Evolutionary conservation across 2,888 invertebrate genomes (phyloP), one percentile per base, ranked within the genome.

Genomic region (Eumerus sabulonum): DNA sequence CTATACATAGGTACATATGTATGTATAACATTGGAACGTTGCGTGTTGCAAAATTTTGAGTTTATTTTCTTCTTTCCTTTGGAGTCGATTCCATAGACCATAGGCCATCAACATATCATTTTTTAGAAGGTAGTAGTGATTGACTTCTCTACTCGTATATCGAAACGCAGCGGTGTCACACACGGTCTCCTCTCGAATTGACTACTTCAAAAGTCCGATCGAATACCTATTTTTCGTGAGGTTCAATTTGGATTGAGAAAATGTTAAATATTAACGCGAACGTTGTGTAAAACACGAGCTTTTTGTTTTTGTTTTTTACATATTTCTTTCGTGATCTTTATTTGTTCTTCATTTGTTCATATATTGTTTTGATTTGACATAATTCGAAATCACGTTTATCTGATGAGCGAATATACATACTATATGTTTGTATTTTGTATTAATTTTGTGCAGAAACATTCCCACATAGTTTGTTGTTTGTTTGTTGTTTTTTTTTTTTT

Each of bases 391-490:
- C 79, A 79, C 68, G 53, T 62, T 70, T 54, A 63, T 77, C 62
- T 60, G 63, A 50, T 68, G 68, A 79, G 44, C 74, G 74, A 74
- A 64, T 64, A 64, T 67, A 54, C 56, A 13, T 48, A 36, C 62
- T 67, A 72, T 51, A 59, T 56, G 18, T 77, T 62, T 79, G 64
- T 68, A 70, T 64, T 51, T 64, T 56, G 17, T 77, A 67, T 79
- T 68, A 73, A 73, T 63, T 79, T 79, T 79, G 74, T 79, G 68
- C 79, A 79, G 79, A 79, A 79, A 74, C 79, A 79, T 73, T 79
- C 79, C 79, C 79, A 79, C 79, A 79, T 79, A 79, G 63, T 68
- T 63, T 59, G n/a, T n/a, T n/a, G n/a, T n/a, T n/a, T n/a, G n/a
- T n/a, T n/a, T n/a, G n/a, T 27, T 27, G 27, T 2, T 27, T 27